Evolutionary conservation across 2,113 vertebrate species (phyloP), one percentile per base, ranked within the genome.

Genomic region (Clinocottus analis): DNA sequence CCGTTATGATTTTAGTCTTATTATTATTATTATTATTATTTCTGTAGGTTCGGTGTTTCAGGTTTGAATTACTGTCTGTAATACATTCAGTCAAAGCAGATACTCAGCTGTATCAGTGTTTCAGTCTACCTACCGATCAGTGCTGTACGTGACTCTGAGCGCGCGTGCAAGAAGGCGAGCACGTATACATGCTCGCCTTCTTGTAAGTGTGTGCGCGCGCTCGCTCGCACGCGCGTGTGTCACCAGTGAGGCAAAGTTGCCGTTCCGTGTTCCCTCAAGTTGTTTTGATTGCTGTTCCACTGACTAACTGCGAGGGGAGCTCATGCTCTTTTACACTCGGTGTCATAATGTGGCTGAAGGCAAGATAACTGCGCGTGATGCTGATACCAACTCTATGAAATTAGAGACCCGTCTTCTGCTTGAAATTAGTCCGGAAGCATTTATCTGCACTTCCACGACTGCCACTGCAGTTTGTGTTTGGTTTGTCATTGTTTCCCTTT

Each of bases 251-350:
- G 81, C 83, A 90, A 93, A 92, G 84, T 93, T 92, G 87, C 76
- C 87, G 59, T 84, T 84, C 79, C 79, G 58, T 83, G 77, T 81
- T 66, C 84, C 77, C 61, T 88, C 68, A 93, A 92, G 80, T 93
- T 89, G 75, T 75, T 89, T 83, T 75, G 78, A 83, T 80, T 93
- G 92, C 85, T 88, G 82, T 93, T 88, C 91, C 86, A 53, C 88
- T n/a, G 75, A 67, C 79, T 73, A 83, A 90, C 95, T 92, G 95
- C 74, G 88, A 93, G 94, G 93, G 94, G 94, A 94, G 95, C 95
- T 95, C 94, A 88, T 89, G 94, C 85, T 91, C 94, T 94, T 95
- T 91, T 87, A 81, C 88, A 79, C 84, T 55, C 33, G 83, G 85
- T 90, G 90, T 93, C 90, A 89, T 82, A 37, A 81, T 85, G 87